Evolutionary conservation across 2,113 vertebrate genomes (phyloP), one percentile per base, ranked within the genome.

Genomic region (Loxodonta africana): DNA sequence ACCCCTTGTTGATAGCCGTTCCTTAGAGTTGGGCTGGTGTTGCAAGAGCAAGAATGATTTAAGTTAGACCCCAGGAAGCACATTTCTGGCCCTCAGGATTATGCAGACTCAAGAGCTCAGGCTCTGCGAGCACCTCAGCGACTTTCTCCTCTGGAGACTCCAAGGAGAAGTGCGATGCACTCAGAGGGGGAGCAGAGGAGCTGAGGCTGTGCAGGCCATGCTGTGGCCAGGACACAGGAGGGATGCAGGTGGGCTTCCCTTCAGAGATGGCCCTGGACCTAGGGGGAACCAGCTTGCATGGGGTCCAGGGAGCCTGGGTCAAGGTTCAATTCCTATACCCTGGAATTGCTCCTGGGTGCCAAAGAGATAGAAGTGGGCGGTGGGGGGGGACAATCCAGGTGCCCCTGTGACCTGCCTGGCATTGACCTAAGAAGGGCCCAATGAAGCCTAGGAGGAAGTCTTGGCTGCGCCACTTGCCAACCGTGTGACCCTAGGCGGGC

Each of bases 391-490:
- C 8, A 8, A 30, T 86, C 67, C 83, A 69, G 33, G 21, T 69
- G 33, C 23, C 51, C 21, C 28, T 3, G 51, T 33, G 90, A 76
- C 37, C 11, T 80, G n/a, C 63, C 63, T 69, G 78, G 37, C 44
- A 71, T 67, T 23, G 74, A 81, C 48, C n/a, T 95, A 74, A 84
- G 71, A 90, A 88, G 51, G 63, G 14, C 51, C 89, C 88, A 26
- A 71, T 88, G 21, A 92, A 30, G 30, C 60, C 74, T 46, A 41
- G 53, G 30, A 92, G 25, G 15, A 92, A 92, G 65, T 30, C 41
- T 28, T 48, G 57, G 8, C 80, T 94, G 41, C 87, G 89, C 84
- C 81, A 86, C 80, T n/a, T 63, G 65, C 46, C 63, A 91, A 88
- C 48, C 37, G 5, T 76, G 78, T 92, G 95, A 90, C 63, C 25